These are phyloP conservation scores for Teleogryllus oceanicus DNA, from an alignment of 2,888 invertebrate genomes.

Conservation along the genomic window DNA sequence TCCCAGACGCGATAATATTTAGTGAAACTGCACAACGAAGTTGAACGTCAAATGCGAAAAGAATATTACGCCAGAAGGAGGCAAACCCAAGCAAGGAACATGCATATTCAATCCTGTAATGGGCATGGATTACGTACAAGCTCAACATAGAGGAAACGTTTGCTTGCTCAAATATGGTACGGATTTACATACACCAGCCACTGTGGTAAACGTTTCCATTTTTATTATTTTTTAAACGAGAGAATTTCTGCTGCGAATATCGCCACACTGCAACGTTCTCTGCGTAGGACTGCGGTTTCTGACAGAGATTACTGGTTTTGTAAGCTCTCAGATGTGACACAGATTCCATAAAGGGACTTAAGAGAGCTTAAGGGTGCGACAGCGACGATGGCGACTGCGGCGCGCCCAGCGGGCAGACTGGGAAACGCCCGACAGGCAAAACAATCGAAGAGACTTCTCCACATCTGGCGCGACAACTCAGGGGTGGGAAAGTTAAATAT, in stretches of 20 bases:
- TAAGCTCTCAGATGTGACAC: slow-evolving; percentile 7
- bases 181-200: background rate
- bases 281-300: background rate
- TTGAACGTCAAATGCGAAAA: too few species aligned
- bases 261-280: background rate
- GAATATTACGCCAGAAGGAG: too few species aligned
- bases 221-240: background rate
- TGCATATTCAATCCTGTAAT: background rate
- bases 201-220: background rate
- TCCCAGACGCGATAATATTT: too few species aligned
- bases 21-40: too few species aligned
- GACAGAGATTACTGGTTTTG: background rate
- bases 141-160: too few species aligned
- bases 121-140: background rate
- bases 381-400: background rate
- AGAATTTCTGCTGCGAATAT: background rate
- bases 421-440: background rate
- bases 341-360: slow-evolving; percentile 18
- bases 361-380: background rate
- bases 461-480: background rate
- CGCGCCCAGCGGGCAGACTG: background rate
- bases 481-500: background rate
- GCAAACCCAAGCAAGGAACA: background rate
- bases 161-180: too few species aligned
- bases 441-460: background rate